Base-by-base conservation (phyloP, 2,888 invertebrate genomes). In the Clepsis dumicolana region DNA sequence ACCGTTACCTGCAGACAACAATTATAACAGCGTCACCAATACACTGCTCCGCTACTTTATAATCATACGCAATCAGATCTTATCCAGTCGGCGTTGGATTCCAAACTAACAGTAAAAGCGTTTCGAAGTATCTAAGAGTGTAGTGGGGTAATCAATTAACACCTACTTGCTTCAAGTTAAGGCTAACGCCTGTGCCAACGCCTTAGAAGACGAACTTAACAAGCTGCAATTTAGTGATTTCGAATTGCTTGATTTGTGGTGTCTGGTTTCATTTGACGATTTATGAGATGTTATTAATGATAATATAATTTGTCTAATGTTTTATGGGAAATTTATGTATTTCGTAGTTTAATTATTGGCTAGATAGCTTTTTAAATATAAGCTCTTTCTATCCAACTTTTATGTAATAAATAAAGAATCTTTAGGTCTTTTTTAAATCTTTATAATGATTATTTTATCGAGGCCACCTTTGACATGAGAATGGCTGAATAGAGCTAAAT, bases 121-220 rank as follows among this genome's bases (percentile, higher is more conserved):
- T 25, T 50, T 24, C 41, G 32, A 64, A 57, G 66, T 38, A 25
- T 24, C 48, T 14, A 61, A 64, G 64, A 70, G 74, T 75, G 77
- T 72, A 68, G 64, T 74, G 73, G 76, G 73, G 77, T 74, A 78
- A 85, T 86, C 80, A 82, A 83, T 84, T 86, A 82, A 85, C 85
- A 86, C 85, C 79, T 82, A 81, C 83, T 80, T 81, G 71, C 75
- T 71, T 68, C 66, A 50, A n/a, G 54, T 57, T 57, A 35, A 25
- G 25, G 14, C 35, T 50, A 52, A 48, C 56, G 56, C 57, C 24
- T 16, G 32, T 44, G 53, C 50, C n/a, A 53, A 18, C 48, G 63
- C 69, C 70, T 59, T 70, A 71, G 62, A 71, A 61, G 64, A 65
- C 32, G 24, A 64, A 52, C 59, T 65, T 71, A 63, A 66, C 56